Evolutionary conservation across 2,797 vertebrate genomes (phyloP), one percentile per base, ranked within the genome.

Genomic region (Sebastes hubbsi): DNA sequence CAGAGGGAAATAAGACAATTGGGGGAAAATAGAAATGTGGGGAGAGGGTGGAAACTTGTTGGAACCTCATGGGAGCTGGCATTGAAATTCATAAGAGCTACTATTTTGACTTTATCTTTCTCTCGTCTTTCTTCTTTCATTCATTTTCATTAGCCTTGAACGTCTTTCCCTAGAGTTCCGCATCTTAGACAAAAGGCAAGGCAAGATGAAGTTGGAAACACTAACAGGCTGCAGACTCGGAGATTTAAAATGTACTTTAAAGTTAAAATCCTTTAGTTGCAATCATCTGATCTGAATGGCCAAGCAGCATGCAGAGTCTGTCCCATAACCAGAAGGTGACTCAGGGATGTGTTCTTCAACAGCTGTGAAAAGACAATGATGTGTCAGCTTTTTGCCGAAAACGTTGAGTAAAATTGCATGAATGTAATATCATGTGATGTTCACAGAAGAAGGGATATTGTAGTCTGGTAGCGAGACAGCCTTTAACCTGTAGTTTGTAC

Each of bases 111-210:
- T 74, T 64, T 52, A 61, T 86, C 7, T 72, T 60, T 65, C 36
- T 70, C 34, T 60, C 34, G 14, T 32, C 36, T 77, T 58, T 63
- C 49, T 32, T 77, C 72, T 76, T 81, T 78, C 36, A 72, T 74
- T 72, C 25, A 67, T 81, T 89, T 81, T 75, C 71, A 74, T 88
- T 82, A 74, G 65, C 65, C 63, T 78, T 71, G 34, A 84, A 87
- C 5, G 7, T 27, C 32, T 67, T 55, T 79, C 75, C 62, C 58
- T 4, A 30, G 59, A 78, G 76, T 77, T 82, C 20, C 1, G 5
- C 32, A 55, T 76, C 27, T 30, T 36, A 71, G 32, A 75, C 18
- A 36, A 49, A 81, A 58, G 52, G 34, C 11, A 70, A 55, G 49
- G 55, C 20, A 24, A 18, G 38, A 55, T 3, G 8, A 80, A 54